A percentile compares a stretch with the other conserved stretches of the same genome.
Conservation (phyloP, 2,888 invertebrate genomes). For the Catocala fraxini region DNA sequence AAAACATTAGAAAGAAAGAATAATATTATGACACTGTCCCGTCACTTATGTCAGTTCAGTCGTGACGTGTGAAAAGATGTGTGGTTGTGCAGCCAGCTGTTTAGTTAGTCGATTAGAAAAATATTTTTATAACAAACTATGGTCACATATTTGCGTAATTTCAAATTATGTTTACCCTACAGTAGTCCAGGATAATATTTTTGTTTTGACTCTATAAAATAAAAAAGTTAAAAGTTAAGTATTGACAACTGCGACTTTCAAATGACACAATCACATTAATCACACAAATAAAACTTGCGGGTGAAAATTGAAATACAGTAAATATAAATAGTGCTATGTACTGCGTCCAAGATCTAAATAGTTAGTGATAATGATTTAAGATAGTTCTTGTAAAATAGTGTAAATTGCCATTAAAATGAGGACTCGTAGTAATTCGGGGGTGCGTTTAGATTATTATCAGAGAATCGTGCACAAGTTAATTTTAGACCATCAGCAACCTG, state of each 20-base stretch:
- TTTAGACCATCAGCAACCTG: constrained; percentile 97
- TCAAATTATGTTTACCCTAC: too few species aligned
- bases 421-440: constrained; percentile 96
- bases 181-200: too few species aligned
- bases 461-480: constrained; percentile 97
- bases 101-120: too few species aligned
- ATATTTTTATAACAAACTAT: too few species aligned
- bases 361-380: constrained; percentile 13
- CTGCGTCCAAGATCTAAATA: not conserved
- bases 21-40: constrained; percentile 23
- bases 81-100: not conserved
- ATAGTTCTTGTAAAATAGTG: constrained; percentile 12
- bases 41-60: constrained; percentile 5
- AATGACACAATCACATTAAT: constrained; percentile 59
- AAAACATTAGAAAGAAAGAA: constrained; percentile 35
- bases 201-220: not conserved
- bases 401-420: constrained; percentile 87
- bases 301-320: not conserved
- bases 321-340: constrained; percentile 8
- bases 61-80: constrained; percentile 3
- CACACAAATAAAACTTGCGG: constrained; percentile 1
- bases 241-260: constrained; percentile 74
- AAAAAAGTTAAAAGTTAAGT: not conserved
- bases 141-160: too few species aligned
- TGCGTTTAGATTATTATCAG: constrained; percentile 98